Base-by-base conservation (phyloP, 2,888 invertebrate species). In the Dioctria linearis region DNA sequence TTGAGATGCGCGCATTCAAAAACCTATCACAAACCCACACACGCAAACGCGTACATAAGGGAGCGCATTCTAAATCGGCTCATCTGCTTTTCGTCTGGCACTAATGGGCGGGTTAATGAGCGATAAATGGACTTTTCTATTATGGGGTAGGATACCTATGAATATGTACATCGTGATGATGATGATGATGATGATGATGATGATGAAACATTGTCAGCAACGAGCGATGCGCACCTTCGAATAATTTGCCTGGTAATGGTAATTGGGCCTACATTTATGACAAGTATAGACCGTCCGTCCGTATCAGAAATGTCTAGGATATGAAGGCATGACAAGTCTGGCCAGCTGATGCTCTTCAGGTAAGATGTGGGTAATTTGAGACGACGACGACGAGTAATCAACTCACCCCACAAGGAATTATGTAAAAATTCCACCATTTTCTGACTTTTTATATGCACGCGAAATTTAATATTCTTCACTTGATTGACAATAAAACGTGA, bases 71-170 rank as follows among this genome's bases (percentile, higher is more conserved):
- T 75, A 37, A 46, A 49, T 59, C 73, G 66, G n/a, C 37, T 25
- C 61, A 61, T 5, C 46, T 43, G 4, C 42, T 40, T 9, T 6
- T 40, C n/a, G 73, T 59, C 40, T 57, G n/a, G 43, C 59, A 43
- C 59, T 75, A 75, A 75, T 75, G 73, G 69, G 59, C 59, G 59
- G 73, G 66, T 51, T 79, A 79, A 79, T 66, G 65, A 65, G 57
- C 78, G 65, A 79, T 67, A 57, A 65, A 79, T 79, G 67, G 54
- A 66, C 49, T 57, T 79, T 78, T 79, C 66, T 79, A 37, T 66
- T 54, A 40, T 37, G 37, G 57, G 11, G 57, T 43, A 57, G 25
- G 25, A 25, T 25, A 25, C 25, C 25, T 25, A 25, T 25, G 25
- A 1, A 25, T 25, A 25, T 25, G 25, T 25, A 25, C 25, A 25